These are phyloP conservation scores for Pseudomyrmex flavicornis DNA, from an alignment of 1,140 invertebrate genomes.

Conservation along the genomic window DNA sequence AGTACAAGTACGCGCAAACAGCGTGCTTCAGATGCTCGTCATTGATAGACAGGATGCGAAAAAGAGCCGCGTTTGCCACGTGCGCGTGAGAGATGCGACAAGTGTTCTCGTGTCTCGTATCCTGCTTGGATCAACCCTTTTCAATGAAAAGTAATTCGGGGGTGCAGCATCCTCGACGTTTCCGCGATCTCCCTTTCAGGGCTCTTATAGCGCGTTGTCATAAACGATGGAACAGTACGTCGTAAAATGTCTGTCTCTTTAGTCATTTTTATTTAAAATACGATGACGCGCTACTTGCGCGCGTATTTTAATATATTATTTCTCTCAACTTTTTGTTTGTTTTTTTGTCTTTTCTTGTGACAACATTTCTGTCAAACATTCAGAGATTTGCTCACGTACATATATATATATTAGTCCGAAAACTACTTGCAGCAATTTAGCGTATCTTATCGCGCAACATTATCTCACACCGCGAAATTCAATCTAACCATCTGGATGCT, in stretches of 20 bases:
- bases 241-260: no score
- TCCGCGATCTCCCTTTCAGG: slow-evolving; percentile 11
- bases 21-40: neutral
- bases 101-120: slow-evolving; percentile 61
- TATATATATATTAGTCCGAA: neutral
- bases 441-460: slow-evolving; percentile 17
- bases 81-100: slow-evolving; percentile 63
- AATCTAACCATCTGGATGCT: slow-evolving; percentile 42
- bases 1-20: neutral
- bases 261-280: neutral
- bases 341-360: no score
- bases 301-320: neutral
- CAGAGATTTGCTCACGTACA: no score
- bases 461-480: slow-evolving; percentile 47
- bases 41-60: slow-evolving; percentile 57
- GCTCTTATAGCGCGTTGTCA: slow-evolving; percentile 12
- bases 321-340: no score
- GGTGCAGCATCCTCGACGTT: slow-evolving; percentile 41
- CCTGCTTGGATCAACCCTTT: slow-evolving; percentile 32
- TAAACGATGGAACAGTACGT: no score
- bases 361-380: no score
- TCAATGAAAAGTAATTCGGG: slow-evolving; percentile 13
- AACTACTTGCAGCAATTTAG: neutral
- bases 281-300: neutral
- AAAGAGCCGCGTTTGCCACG: slow-evolving; percentile 69